Evolutionary conservation across 1,140 invertebrate genomes (phyloP), one percentile per base, ranked within the genome.

Genomic region (Plodia interpunctella): DNA sequence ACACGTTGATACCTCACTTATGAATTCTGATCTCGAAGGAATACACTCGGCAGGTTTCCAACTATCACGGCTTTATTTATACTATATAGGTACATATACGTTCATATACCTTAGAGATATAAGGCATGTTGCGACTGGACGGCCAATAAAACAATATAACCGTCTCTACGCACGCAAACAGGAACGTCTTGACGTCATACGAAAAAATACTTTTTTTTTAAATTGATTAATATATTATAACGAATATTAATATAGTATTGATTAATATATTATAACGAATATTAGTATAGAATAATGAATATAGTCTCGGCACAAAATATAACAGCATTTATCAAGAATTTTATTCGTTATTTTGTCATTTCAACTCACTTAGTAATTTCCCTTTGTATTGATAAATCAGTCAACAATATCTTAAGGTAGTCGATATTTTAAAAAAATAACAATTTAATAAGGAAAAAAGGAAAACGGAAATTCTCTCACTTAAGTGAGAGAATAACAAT

Each of bases 61-160:
- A 65, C 55, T 56, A 69, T 65, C 65, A 25, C 53, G 55, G 58
- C 60, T 70, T 70, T 72, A 72, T 76, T 67, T 65, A 38, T 51
- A 50, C 59, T 58, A 68, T 73, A 72, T n/a, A n/a, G n/a, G n/a
- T 74, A 28, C 28, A 9, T 10, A 9, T 74, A 69, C 65, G 68
- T 74, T 65, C 58, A 68, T 69, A 65, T 62, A 73, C 67, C 66
- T 60, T 56, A 17, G 64, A 66, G 61, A 59, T 20, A 57, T 68
- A 72, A 70, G 66, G 62, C 63, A 72, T 68, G 63, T 60, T 64
- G 51, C 63, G 25, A 52, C 60, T 66, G 58, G 55, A 21, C 55
- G 55, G 63, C 61, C 60, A 62, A 68, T 60, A 60, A 65, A 66
- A 35, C 52, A 55, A 51, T 51, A 32, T 51, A 51, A 51, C 49